Base-by-base conservation (phyloP, 1,140 invertebrate genomes). In the Drosophila kurseongensis region DNA sequence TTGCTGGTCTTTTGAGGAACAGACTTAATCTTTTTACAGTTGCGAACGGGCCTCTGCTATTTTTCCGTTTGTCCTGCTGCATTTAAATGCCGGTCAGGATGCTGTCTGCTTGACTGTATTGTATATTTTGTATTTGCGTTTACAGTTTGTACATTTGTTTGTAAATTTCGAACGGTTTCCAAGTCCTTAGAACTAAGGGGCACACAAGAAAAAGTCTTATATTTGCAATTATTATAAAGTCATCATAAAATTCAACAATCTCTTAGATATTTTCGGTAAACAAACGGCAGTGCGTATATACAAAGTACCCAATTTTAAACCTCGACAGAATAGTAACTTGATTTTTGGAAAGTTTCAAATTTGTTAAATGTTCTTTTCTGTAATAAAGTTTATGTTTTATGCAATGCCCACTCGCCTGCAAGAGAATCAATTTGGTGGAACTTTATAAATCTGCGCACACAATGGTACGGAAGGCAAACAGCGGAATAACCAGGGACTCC, bases 361-460 rank as follows among this genome's bases (percentile, higher is more conserved):
- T 67, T 16, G 6, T 7, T 32, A 32, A 32, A 18, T 23, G 8
- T 9, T 3, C 10, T 18, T 14, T 54, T 44, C 14, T 16, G 50
- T 41, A 36, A 14, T 55, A 23, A 35, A 18, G 40, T 42, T 18
- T 58, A 44, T 44, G 36, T 68, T 48, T 48, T 27, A 14, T 36
- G 47, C 48, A 67, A 55, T 55, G 23, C 29, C 32, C 57, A 45
- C n/a, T 35, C 27, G 41, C 10, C 12, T 14, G 32, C 35, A 38
- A 10, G 35, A 38, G 32, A 73, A 40, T 71, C 47, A 71, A 69
- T 71, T 73, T 47, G 9, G 27, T 27, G 42, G 42, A 52, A 69
- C 47, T 51, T 44, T 27, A 59, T 13, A n/a, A 35, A 36, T 2
- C 45, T 23, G 36, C 32, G n/a, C 32, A 10, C 47, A 66, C 47